Conservation (phyloP, 2,888 invertebrate genomes). For the Arctia plantaginis region DNA sequence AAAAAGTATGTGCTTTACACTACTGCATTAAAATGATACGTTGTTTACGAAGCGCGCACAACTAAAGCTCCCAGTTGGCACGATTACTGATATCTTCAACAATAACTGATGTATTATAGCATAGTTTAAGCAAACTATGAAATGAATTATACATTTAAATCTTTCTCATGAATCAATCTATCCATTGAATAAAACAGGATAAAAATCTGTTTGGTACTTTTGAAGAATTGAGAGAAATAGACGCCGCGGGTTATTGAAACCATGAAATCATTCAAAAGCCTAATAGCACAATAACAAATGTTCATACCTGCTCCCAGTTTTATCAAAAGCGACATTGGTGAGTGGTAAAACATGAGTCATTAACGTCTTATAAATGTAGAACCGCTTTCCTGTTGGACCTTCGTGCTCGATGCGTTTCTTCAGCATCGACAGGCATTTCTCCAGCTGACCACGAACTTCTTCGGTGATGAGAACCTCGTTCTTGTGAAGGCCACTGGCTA, state of each 20-base stretch:
- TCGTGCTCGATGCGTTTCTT: conserved; percentile 88
- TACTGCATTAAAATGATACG: too few relatives aligned
- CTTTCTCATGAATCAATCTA: background rate
- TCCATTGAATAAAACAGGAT: background rate
- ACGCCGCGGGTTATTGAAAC: background rate
- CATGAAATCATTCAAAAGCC: background rate
- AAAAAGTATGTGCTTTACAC: too few relatives aligned
- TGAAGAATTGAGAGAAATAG: background rate
- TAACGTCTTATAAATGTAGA: conserved; percentile 89
- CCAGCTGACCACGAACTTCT: conserved; percentile 85
- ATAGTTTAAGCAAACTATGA: too few relatives aligned
- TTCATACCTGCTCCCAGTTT: conserved; percentile 87
- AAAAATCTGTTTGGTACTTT: too few relatives aligned
- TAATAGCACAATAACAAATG: background rate
- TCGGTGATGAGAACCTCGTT: conserved; percentile 86
- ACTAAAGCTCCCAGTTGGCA: too few relatives aligned
- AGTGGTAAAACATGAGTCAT: conserved; percentile 90
- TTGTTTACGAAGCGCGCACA: too few relatives aligned
- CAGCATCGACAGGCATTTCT: conserved; percentile 87
- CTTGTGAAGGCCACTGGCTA: conserved; percentile 81
- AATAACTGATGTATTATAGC: too few relatives aligned
- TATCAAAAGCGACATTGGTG: conserved; percentile 91
- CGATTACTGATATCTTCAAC: too few relatives aligned
- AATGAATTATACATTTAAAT: background rate
- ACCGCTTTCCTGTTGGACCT: conserved; percentile 87